Evolutionary conservation across 1,140 invertebrate genomes (phyloP).

Genomic region (Maniola jurtina): DNA sequence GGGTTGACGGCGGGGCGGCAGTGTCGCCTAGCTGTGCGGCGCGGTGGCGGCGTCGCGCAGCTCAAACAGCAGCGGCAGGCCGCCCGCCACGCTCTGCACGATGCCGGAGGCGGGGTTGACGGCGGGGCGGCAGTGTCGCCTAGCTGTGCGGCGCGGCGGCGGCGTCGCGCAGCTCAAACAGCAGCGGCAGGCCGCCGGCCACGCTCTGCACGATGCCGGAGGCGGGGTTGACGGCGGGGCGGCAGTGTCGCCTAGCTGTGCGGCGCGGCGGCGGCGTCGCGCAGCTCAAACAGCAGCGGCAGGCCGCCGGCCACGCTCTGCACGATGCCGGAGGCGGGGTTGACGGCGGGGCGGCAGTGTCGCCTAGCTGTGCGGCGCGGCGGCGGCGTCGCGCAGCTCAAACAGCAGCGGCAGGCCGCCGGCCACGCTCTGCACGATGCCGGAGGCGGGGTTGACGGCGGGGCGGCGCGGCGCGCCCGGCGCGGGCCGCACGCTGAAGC

Average conservation of each 20-base stretch:
- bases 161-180: conserved; percentile 8
- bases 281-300: conserved; percentile 20
- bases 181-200: not conserved
- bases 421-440: conserved; percentile 21
- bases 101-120: not conserved
- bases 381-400: not conserved
- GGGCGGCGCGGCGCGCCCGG: not conserved
- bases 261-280: not conserved
- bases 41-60: not conserved
- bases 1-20: too few species aligned
- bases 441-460: not conserved
- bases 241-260: too few species aligned
- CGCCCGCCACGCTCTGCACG: conserved; percentile 3
- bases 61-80: conserved; percentile 24
- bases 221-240: too few species aligned
- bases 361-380: not conserved
- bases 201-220: too few species aligned
- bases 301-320: conserved; percentile 21
- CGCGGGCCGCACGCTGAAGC: conserved; percentile 37
- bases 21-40: too few species aligned
- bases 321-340: conserved; percentile 15
- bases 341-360: not conserved
- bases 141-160: not conserved
- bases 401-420: conserved; percentile 26
- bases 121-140: not conserved